A percentile compares a stretch with the other conserved stretches of the same genome.
Evolutionary conservation across 2,888 invertebrate genomes (phyloP).

Genomic region (Acheta domesticus): DNA sequence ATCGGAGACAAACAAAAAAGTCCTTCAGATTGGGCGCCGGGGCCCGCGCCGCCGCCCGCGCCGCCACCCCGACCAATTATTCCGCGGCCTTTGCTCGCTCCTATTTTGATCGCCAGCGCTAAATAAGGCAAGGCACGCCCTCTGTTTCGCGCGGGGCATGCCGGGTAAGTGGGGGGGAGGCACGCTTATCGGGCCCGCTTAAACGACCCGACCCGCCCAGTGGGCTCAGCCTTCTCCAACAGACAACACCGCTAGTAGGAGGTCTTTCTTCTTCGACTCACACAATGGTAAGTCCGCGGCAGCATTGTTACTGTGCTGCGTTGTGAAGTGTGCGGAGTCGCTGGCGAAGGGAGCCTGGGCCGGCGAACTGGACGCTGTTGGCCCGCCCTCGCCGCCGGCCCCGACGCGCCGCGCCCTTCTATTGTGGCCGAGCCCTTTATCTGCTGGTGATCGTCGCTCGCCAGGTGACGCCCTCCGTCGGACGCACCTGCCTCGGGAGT

Average conservation of each 20-base stretch:
- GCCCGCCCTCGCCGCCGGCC: no score
- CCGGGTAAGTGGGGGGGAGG: constrained; percentile 22
- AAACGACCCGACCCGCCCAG: constrained; percentile 29
- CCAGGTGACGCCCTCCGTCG: no score
- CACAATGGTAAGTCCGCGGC: constrained; percentile 34
- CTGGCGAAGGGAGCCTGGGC: background rate
- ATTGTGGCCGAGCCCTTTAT: no score
- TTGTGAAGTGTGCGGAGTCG: background rate
- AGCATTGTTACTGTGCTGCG: constrained; percentile 20
- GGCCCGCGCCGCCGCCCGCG: constrained; percentile 54
- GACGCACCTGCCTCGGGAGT: no score
- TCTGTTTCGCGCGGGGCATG: constrained; percentile 19
- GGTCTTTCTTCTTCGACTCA: constrained; percentile 29
- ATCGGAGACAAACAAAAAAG: background rate
- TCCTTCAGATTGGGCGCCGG: constrained; percentile 64
- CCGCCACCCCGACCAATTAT: constrained; percentile 22
- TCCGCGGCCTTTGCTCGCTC: constrained; percentile 20
- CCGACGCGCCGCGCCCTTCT: no score
- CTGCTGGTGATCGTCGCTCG: no score
- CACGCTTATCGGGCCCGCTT: constrained; percentile 27
- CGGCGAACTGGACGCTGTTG: background rate
- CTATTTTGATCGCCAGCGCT: constrained; percentile 31
- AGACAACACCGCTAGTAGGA: constrained; percentile 31
- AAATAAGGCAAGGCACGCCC: constrained; percentile 30
- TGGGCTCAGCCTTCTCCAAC: constrained; percentile 34